A percentile compares a stretch with the other conserved stretches of the same genome.
These are phyloP conservation scores for Lymantria monacha DNA, from an alignment of 2,888 invertebrate genomes.

Conservation along the genomic window DNA sequence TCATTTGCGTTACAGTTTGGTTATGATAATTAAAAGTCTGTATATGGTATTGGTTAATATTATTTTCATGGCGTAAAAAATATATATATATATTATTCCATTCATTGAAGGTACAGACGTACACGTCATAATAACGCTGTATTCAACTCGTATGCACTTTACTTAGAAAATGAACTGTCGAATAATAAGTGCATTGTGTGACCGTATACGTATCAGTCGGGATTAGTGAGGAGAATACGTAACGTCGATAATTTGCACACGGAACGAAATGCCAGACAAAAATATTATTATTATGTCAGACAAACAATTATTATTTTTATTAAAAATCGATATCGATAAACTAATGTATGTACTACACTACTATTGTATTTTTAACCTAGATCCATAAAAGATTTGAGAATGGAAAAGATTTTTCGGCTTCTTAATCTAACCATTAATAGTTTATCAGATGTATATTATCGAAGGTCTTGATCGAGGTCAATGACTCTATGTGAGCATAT, in stretches of 20 bases:
- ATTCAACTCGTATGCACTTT: constrained; percentile 74
- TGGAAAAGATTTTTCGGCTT: constrained; percentile 41
- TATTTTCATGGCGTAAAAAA: constrained; percentile 25
- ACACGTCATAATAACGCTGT: constrained; percentile 61
- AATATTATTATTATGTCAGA: constrained; percentile 20
- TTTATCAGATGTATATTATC: constrained; percentile 60
- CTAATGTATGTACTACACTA: no score
- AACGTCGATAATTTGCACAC: constrained; percentile 68
- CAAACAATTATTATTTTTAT: neutral
- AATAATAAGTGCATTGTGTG: constrained; percentile 81
- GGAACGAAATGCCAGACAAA: constrained; percentile 26
- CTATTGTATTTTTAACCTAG: no score
- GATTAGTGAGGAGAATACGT: constrained; percentile 79
- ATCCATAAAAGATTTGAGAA: neutral
- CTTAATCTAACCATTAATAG: constrained; percentile 64
- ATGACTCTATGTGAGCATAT: constrained; percentile 70
- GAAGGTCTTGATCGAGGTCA: constrained; percentile 74
- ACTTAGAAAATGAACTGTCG: constrained; percentile 78
- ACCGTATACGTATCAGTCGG: constrained; percentile 67
- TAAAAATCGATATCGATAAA: no score
- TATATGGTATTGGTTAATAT: constrained; percentile 18
- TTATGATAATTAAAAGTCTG: constrained; percentile 21
- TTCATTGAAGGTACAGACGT: constrained; percentile 71
- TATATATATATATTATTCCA: constrained; percentile 40
- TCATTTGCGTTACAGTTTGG: constrained; percentile 21